These are phyloP conservation scores for Pseudorectes ferrugineus DNA, from an alignment of 2,113 vertebrate species.

Conservation along the genomic window DNA sequence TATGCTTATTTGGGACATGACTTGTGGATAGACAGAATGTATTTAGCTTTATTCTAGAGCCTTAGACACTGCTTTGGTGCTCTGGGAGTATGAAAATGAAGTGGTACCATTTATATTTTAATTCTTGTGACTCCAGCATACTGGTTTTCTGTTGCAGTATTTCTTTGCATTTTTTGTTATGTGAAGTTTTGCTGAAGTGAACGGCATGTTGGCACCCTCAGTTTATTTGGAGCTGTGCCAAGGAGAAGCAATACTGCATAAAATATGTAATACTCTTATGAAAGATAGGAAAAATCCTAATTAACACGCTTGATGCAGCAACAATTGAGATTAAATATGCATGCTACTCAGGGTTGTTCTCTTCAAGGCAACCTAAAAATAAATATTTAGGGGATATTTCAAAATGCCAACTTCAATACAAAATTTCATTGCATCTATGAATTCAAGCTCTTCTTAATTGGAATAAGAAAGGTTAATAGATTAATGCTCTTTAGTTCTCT, in stretches of 20 bases:
- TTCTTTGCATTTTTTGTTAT: neutral
- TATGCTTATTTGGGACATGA: neutral
- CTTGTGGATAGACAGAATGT: neutral
- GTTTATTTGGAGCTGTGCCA: neutral
- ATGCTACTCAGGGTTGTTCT: neutral
- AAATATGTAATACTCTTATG: neutral
- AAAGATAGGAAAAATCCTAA: neutral
- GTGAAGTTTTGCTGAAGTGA: neutral
- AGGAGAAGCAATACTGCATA: neutral
- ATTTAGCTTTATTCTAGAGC: neutral
- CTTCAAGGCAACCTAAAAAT: neutral
- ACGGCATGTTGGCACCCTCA: neutral
- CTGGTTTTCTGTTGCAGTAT: neutral
- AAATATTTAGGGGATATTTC: neutral
- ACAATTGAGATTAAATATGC: neutral
- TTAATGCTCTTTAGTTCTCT: neutral
- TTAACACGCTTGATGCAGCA: neutral
- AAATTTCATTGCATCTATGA: neutral
- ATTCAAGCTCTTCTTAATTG: neutral
- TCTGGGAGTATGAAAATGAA: neutral
- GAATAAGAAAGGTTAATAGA: neutral
- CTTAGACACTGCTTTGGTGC: neutral
- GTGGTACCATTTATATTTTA: neutral
- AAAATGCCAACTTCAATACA: neutral
- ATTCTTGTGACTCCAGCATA: neutral